These are phyloP conservation scores for Cercopithecus neglectus DNA, from an alignment of 2,797 vertebrate species.

Conservation along the genomic window DNA sequence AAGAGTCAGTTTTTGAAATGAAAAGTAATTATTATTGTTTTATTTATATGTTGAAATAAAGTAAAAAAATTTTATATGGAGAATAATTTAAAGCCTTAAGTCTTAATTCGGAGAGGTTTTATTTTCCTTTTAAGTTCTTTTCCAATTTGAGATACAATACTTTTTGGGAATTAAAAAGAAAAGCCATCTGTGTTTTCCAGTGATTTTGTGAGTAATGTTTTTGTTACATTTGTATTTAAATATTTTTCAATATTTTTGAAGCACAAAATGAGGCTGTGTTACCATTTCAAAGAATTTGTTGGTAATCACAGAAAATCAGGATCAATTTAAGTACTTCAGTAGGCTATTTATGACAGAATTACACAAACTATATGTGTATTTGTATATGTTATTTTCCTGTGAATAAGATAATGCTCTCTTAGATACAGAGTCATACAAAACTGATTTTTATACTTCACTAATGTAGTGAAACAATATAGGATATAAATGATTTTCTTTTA, in stretches of 20 bases:
- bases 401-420: neutral
- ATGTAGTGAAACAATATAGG: neutral
- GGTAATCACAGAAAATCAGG: conserved; percentile 31
- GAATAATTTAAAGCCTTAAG: conserved; percentile 38
- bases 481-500: conserved; percentile 36
- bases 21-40: conserved; percentile 79
- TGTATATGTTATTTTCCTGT: neutral
- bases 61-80: conserved; percentile 47
- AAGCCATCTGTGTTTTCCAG: neutral
- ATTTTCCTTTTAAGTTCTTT: neutral
- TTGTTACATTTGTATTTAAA: conserved; percentile 30
- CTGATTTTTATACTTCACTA: conserved; percentile 21
- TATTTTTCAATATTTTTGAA: conserved; percentile 36
- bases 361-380: neutral
- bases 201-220: conserved; percentile 34
- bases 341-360: neutral
- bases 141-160: conserved; percentile 20
- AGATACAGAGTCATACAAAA: conserved; percentile 35
- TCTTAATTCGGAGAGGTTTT: conserved; percentile 11
- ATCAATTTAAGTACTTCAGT: neutral
- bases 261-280: neutral
- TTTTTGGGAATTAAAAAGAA: conserved; percentile 16
- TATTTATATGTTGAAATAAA: conserved; percentile 79
- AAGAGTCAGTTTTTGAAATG: conserved; percentile 81
- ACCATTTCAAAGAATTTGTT: conserved; percentile 20